Conservation (phyloP, 2,113 vertebrate genomes). For the Petrocephalus microphthalmus region DNA sequence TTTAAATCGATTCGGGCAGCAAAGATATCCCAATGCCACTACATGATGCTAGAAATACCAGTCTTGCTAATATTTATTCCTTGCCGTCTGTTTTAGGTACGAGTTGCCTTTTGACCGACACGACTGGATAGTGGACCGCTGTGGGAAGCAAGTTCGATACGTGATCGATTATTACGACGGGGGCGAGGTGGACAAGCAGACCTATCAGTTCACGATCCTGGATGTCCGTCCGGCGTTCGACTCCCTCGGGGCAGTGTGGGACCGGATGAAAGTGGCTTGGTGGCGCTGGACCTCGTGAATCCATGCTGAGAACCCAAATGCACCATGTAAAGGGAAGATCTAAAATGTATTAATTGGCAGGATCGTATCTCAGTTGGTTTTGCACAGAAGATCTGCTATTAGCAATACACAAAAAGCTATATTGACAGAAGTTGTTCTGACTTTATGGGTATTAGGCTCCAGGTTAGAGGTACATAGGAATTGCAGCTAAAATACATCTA, state of each 20-base stretch:
- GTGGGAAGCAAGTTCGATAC: constrained; percentile 74
- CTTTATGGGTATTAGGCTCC: neutral
- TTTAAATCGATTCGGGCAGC: neutral
- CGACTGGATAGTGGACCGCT: constrained; percentile 77
- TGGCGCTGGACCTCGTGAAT: constrained; percentile 75
- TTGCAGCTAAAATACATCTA: neutral
- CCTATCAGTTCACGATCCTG: constrained; percentile 72
- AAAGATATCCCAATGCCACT: neutral
- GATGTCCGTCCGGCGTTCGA: constrained; percentile 78
- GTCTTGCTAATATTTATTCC: neutral
- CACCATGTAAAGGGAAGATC: neutral
- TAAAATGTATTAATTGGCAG: neutral
- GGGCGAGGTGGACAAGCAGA: constrained; percentile 58
- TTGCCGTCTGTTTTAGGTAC: constrained; percentile 50
- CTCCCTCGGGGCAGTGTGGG: constrained; percentile 73
- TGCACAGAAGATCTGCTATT: neutral
- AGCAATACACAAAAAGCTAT: neutral
- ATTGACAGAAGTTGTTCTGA: neutral
- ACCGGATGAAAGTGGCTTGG: constrained; percentile 80
- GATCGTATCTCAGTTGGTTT: neutral
- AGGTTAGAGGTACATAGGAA: neutral
- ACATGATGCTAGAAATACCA: neutral
- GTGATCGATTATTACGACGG: constrained; percentile 82
- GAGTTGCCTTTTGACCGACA: constrained; percentile 81
- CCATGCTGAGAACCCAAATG: neutral